Evolutionary conservation across 1,140 invertebrate species (phyloP).

Genomic region (Kradibia gibbosae): DNA sequence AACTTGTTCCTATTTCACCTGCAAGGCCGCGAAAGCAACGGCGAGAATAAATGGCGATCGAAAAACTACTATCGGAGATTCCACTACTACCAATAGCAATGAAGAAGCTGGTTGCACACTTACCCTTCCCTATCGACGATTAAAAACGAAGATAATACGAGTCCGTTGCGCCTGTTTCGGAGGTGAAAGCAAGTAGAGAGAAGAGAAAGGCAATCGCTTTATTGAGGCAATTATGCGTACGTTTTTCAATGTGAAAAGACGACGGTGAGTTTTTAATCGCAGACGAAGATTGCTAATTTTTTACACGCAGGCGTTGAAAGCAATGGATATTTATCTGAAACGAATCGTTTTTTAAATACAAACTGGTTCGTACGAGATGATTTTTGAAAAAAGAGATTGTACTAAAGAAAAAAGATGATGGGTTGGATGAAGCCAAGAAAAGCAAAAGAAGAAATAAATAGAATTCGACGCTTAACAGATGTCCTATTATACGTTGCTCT

Average conservation of each 20-base stretch:
- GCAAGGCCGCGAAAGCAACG: constrained; percentile 28
- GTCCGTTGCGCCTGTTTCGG: no score
- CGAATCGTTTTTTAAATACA: constrained; percentile 19
- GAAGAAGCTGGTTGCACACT: not conserved
- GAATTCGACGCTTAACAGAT: constrained; percentile 14
- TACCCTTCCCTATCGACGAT: not conserved
- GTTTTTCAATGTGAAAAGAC: not conserved
- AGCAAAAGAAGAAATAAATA: not conserved
- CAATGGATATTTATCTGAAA: constrained; percentile 3
- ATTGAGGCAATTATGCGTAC: constrained; percentile 10
- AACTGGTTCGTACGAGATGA: not conserved
- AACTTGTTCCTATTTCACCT: constrained; percentile 22
- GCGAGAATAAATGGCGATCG: constrained; percentile 40
- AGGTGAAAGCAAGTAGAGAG: no score
- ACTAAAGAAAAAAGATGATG: not conserved
- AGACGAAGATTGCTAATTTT: constrained; percentile 3
- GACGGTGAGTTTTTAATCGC: not conserved
- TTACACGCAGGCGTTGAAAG: constrained; percentile 18
- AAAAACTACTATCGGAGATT: not conserved
- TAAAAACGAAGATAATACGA: not conserved
- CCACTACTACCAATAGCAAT: constrained; percentile 32
- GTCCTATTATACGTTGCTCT: not conserved
- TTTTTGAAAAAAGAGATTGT: not conserved
- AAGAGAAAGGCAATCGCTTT: constrained; percentile 5
- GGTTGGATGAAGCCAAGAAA: not conserved